These are phyloP conservation scores for Merops nubicus DNA, from an alignment of 2,113 vertebrate species.

Conservation along the genomic window DNA sequence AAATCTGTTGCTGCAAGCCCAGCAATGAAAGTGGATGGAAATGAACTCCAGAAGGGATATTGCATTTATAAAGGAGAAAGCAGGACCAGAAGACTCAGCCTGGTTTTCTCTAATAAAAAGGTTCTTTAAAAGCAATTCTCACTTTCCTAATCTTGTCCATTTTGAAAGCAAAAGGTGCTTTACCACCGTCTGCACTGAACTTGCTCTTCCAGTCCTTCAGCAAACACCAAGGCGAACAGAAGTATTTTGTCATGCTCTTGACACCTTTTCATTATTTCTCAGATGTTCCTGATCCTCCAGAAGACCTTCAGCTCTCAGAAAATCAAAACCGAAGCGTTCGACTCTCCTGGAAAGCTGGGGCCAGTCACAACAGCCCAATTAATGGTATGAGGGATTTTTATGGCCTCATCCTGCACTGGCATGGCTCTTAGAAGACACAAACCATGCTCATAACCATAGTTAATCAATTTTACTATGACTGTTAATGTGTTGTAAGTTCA, in stretches of 20 bases:
- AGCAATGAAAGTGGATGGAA: not conserved
- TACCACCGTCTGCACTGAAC: not conserved
- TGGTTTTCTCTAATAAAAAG: not conserved
- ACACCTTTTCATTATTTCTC: not conserved
- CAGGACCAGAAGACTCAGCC: not conserved
- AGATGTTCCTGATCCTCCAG: slow-evolving; percentile 90
- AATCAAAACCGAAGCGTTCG: slow-evolving; percentile 84
- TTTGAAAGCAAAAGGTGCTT: not conserved
- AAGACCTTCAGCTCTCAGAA: slow-evolving; percentile 84
- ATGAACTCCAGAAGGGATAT: not conserved
- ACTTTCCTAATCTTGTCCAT: not conserved
- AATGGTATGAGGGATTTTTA: slow-evolving; percentile 78
- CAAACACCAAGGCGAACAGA: not conserved
- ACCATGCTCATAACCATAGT: not conserved
- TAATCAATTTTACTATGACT: not conserved
- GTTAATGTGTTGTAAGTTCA: not conserved
- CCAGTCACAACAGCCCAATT: slow-evolving; percentile 86
- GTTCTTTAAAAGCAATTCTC: not conserved
- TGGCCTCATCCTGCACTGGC: not conserved
- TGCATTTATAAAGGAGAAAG: not conserved
- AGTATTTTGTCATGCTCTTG: not conserved
- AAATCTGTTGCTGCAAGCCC: not conserved
- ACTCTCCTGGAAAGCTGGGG: slow-evolving; percentile 87
- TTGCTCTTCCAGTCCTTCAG: not conserved
- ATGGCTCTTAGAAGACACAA: not conserved